Percentiles rank a stretch among this genome's conserved stretches.
Evolutionary conservation across 2,888 invertebrate genomes (phyloP).

Genomic region (Keiferia lycopersicella): DNA sequence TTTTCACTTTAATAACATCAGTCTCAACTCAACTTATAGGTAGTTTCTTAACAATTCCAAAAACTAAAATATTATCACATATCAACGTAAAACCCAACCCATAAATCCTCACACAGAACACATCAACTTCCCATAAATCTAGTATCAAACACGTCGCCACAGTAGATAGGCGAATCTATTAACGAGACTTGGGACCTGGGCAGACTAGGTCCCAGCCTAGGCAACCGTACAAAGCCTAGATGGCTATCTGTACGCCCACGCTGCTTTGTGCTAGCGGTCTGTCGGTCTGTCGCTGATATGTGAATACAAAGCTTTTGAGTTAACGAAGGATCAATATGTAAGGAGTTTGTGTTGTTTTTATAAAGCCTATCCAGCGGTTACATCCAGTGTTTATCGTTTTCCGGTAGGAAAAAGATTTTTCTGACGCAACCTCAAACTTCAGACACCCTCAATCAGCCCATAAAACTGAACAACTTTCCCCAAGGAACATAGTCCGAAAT

Average conservation of each 20-base stretch:
- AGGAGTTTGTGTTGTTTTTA: no score
- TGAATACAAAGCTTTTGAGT: conserved; percentile 11
- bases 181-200: conserved; percentile 15
- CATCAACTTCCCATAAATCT: conserved; percentile 12
- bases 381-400: no score
- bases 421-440: no score
- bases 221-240: conserved; percentile 13
- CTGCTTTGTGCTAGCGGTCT: neutral
- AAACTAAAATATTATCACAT: no score
- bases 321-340: conserved; percentile 5
- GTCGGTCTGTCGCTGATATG: conserved; percentile 8
- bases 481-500: no score
- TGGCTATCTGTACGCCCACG: conserved; percentile 9
- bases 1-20: no score
- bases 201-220: conserved; percentile 16
- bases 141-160: neutral
- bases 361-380: no score
- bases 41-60: no score
- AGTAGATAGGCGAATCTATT: conserved; percentile 6
- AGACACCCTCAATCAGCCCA: no score
- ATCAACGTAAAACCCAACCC: neutral
- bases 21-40: no score
- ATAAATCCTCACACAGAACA: neutral
- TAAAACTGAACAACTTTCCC: no score
- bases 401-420: no score